Conservation (phyloP, 1,140 invertebrate genomes). For the Hycleus cichorii region DNA sequence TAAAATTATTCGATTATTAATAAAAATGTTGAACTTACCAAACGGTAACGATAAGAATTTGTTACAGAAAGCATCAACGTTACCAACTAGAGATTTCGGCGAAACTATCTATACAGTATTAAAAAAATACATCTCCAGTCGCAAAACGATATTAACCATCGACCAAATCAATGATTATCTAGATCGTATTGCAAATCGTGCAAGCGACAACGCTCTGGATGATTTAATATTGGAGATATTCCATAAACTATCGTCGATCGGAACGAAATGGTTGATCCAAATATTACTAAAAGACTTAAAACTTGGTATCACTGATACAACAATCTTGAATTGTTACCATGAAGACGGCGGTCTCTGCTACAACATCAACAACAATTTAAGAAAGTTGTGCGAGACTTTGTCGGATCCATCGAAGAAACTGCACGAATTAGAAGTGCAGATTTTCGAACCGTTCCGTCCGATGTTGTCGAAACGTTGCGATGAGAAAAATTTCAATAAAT, state of each 20-base stretch:
- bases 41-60: constrained; percentile 57
- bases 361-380: constrained; percentile 35
- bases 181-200: constrained; percentile 56
- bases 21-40: constrained; percentile 59
- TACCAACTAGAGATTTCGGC: constrained; percentile 60
- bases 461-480: constrained; percentile 80
- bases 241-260: constrained; percentile 33
- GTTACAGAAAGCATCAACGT: constrained; percentile 46
- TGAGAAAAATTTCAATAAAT: constrained; percentile 56
- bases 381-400: constrained; percentile 62
- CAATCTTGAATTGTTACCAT: constrained; percentile 66
- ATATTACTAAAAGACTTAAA: constrained; percentile 80
- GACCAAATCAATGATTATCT: constrained; percentile 61
- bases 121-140: constrained; percentile 50
- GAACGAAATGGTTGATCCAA: constrained; percentile 54
- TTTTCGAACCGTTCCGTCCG: constrained; percentile 76
- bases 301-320: constrained; percentile 61
- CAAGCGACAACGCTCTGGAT: constrained; percentile 46
- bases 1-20: constrained; percentile 57
- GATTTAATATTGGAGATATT: constrained; percentile 38
- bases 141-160: constrained; percentile 47
- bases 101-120: constrained; percentile 63
- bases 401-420: constrained; percentile 53
- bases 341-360: constrained; percentile 72
- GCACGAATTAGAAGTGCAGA: constrained; percentile 59